Evolutionary conservation across 2,113 vertebrate genomes (phyloP), one percentile per base, ranked within the genome.

Genomic region (Ptilorrhoa leucosticta): DNA sequence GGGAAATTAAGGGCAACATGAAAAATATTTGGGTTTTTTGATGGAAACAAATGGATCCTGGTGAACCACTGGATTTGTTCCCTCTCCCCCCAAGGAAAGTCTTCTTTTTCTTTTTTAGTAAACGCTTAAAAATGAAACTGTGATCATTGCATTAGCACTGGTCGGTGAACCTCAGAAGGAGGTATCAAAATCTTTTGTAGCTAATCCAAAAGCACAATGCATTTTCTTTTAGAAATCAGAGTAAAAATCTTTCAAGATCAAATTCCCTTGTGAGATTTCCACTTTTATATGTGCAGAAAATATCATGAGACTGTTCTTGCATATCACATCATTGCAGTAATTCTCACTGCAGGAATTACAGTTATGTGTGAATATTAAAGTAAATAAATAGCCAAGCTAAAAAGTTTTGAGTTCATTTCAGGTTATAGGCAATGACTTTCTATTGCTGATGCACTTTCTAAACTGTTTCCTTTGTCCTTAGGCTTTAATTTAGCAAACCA

Each of bases 251-350:
- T 91, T 88, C 66, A 93, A 90, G 92, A 90, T 75, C 87, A 85
- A 95, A 97, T 96, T 97, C 91, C 95, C 88, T 85, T 97, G 88
- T 90, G 93, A 97, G 71, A 88, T 94, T 90, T 94, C 87, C 73
- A 42, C 31, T 93, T 89, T 68, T 35, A 72, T 51, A 72, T 40
- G 28, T 72, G 69, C 70, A 54, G 83, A 89, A 94, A 85, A 30
- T 76, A 84, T 64, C 85, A 89, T 22, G 37, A 96, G 79, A 73
- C 60, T 66, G 28, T 88, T 95, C 72, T 86, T 94, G 75, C 51
- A 19, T 88, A 77, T 95, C 68, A n/a, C 57, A 81, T 56, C 65
- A 71, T 60, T 87, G 50, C 53, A 95, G 80, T 78, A 87, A 72
- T 89, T 94, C 50, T 89, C 84, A 72, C 54, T 93, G 65, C 85